Evolutionary conservation across 2,888 invertebrate species (phyloP).

Genomic region (Ochropleura leucogaster): DNA sequence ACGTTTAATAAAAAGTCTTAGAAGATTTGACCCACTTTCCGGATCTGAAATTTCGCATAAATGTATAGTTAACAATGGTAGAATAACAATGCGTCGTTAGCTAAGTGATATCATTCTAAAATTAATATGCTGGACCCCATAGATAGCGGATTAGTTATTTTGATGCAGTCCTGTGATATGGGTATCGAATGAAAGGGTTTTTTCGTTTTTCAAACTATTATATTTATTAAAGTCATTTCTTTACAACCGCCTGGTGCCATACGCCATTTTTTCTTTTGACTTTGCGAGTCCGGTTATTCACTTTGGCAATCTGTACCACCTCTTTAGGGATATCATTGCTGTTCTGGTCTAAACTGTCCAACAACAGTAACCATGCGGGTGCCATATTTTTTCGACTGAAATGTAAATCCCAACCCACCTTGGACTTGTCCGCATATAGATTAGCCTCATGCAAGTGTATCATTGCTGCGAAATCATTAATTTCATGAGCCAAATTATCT

Average conservation of each 20-base stretch:
- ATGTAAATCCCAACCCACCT: conserved; percentile 9
- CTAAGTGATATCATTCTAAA: no score
- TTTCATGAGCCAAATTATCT: conserved; percentile 35
- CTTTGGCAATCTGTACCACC: conserved; percentile 3
- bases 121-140: no score
- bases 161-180: no score
- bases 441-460: conserved; percentile 18
- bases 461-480: conserved; percentile 26
- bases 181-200: no score
- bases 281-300: not conserved
- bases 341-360: not conserved
- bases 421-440: not conserved
- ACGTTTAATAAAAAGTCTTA: no score
- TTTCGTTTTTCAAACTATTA: no score
- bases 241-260: conserved; percentile 16
- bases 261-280: conserved; percentile 37
- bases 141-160: no score
- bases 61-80: no score
- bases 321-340: not conserved
- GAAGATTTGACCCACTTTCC: no score
- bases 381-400: conserved; percentile 20
- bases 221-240: conserved; percentile 2
- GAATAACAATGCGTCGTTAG: no score
- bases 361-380: conserved; percentile 18
- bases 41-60: no score